phyloP scores from a whole-genome alignment of 2,888 invertebrate genomes.

The Nephrocerus scutellatus region DNA sequence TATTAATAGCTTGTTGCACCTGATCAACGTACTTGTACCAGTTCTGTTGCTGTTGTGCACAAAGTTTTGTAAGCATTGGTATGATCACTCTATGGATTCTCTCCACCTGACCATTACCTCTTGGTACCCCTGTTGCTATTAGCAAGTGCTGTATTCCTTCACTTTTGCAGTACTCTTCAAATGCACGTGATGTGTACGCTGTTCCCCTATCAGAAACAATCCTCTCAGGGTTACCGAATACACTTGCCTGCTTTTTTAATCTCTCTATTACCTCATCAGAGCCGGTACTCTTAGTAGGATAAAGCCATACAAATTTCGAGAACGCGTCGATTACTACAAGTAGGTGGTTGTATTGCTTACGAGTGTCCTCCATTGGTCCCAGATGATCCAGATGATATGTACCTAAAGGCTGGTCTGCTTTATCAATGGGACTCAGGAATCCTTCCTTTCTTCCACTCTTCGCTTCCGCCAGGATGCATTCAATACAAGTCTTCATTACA shows the following conservation, averaged over 20 bases:
- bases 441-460: constrained; percentile 37
- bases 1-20: constrained; percentile 22
- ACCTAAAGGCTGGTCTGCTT: constrained; percentile 28
- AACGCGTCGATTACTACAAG: constrained; percentile 33
- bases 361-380: constrained; percentile 30
- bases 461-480: constrained; percentile 19
- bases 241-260: constrained; percentile 14
- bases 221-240: constrained; percentile 21
- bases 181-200: constrained; percentile 35
- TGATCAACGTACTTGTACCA: constrained; percentile 27
- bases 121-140: constrained; percentile 25
- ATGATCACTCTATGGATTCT: constrained; percentile 33
- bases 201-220: constrained; percentile 40
- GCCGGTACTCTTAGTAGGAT: constrained; percentile 27
- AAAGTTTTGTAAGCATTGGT: constrained; percentile 33
- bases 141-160: constrained; percentile 30
- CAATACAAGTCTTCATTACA: constrained; percentile 9
- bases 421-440: constrained; percentile 30
- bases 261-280: constrained; percentile 28
- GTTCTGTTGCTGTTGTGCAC: constrained; percentile 27
- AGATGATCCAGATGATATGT: constrained; percentile 36
- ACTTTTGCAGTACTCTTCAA: constrained; percentile 30
- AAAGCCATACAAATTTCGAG: constrained; percentile 37
- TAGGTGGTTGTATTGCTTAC: constrained; percentile 33
- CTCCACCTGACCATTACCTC: constrained; percentile 38